Evolutionary conservation across 1,140 invertebrate species (phyloP), one percentile per base, ranked within the genome.

Genomic region (Atta texana): DNA sequence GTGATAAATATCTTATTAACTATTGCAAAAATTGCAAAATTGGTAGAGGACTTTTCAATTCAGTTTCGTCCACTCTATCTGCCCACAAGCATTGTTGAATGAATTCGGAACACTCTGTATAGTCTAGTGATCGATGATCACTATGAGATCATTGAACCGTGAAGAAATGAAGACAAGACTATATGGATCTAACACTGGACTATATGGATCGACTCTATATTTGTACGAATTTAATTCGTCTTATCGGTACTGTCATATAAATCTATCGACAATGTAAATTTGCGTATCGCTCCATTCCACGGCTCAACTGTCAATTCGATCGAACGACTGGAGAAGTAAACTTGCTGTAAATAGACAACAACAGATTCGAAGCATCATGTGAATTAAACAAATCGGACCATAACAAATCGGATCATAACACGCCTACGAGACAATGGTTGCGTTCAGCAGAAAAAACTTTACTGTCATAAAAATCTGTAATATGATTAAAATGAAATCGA

Each of bases 181-280:
- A 49, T 14, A 64, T 55, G 18, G 49, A 12, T 59, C 59, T 59
- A 68, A 82, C 57, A 85, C 53, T n/a, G n/a, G n/a, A n/a, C n/a
- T n/a, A n/a, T n/a, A n/a, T n/a, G n/a, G n/a, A 34, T 55, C 7
- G 55, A 28, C 68, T 89, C n/a, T 69, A 71, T 76, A 89, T 66
- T 31, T 3, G 3, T 34, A 66, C 49, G 61, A 90, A 90, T 90
- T 90, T 78, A 57, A 90, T 44, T 76, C 63, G 86, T 90, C 49
- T 31, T 61, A 78, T 51, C 78, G 39, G 61, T 85, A 76, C 16
- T 31, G 10, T 18, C 4, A 51, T 51, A 24, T 53, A 86, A 86
- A 61, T 69, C 31, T 18, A n/a, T 18, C 55, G 44, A 24, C 16
- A 49, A 24, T n/a, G 28, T 51, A 69, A 77, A 90, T 80, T 61